Evolutionary conservation across 2,113 vertebrate species (phyloP).

Genomic region (Holacanthus passer): DNA sequence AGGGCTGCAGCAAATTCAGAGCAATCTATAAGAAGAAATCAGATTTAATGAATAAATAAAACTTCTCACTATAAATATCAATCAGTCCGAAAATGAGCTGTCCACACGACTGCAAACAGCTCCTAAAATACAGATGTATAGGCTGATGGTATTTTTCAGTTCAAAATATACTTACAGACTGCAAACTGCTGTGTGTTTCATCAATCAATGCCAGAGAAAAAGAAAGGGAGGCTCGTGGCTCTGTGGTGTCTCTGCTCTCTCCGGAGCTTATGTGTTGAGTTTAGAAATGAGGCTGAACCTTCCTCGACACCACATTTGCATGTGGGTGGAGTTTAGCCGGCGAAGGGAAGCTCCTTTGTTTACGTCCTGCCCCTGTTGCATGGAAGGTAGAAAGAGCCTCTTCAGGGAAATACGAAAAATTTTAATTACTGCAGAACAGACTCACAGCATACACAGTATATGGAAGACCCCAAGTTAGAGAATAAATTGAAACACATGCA

Average conservation of each 20-base stretch:
- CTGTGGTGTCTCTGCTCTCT: constrained; percentile 19
- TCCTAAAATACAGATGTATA: background rate
- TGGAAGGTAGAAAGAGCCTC: background rate
- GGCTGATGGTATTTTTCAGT: background rate
- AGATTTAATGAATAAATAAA: background rate
- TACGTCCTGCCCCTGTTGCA: constrained; percentile 43
- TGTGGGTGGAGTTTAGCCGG: constrained; percentile 41
- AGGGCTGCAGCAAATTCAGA: background rate
- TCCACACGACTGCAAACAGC: background rate
- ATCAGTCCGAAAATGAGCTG: background rate
- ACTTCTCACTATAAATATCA: background rate
- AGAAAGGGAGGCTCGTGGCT: background rate
- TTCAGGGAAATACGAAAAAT: background rate
- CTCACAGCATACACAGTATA: background rate
- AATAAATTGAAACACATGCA: background rate
- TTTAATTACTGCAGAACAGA: background rate
- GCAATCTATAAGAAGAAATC: constrained; percentile 18
- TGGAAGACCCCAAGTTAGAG: background rate
- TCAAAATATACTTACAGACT: constrained; percentile 55
- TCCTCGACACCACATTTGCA: constrained; percentile 2
- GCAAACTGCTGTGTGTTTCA: background rate
- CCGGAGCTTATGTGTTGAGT: constrained; percentile 21
- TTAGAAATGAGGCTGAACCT: constrained; percentile 27
- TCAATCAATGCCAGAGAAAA: background rate
- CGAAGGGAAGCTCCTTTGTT: constrained; percentile 23